phyloP scores from a whole-genome alignment of 2,113 vertebrate genomes.

The Syngnathus typhle region DNA sequence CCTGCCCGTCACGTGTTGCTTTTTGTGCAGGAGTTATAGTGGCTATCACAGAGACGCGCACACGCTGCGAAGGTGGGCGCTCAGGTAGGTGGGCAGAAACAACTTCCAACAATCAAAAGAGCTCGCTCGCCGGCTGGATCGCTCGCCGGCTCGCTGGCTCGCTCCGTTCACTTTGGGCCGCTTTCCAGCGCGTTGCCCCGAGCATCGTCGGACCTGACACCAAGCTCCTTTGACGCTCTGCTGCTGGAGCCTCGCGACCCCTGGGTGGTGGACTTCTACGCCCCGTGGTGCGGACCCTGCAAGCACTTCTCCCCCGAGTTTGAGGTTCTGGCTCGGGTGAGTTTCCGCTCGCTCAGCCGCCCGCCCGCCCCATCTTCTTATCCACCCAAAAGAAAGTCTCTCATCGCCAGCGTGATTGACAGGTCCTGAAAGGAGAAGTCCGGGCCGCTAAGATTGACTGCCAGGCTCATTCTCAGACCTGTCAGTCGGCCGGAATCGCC shows the following conservation, averaged over 20 bases:
- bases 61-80: slow-evolving; percentile 83
- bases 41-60: slow-evolving; percentile 91
- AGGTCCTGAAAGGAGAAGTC: slow-evolving; percentile 85
- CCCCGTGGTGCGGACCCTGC: slow-evolving; percentile 97
- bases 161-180: too few relatives aligned
- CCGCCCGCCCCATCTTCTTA: neutral
- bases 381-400: neutral
- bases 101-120: too few relatives aligned
- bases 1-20: slow-evolving; percentile 7
- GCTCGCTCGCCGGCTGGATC: too few relatives aligned
- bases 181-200: slow-evolving; percentile 78
- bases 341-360: slow-evolving; percentile 23
- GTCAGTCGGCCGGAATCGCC: slow-evolving; percentile 82
- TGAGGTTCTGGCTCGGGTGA: slow-evolving; percentile 87
- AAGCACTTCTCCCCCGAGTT: slow-evolving; percentile 94
- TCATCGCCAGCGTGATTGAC: slow-evolving; percentile 36
- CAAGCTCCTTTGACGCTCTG: slow-evolving; percentile 81
- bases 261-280: slow-evolving; percentile 95
- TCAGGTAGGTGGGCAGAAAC: slow-evolving; percentile 73
- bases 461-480: slow-evolving; percentile 79
- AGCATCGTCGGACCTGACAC: slow-evolving; percentile 79
- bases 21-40: slow-evolving; percentile 77
- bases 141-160: too few relatives aligned
- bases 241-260: slow-evolving; percentile 82
- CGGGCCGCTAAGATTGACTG: slow-evolving; percentile 93